Conservation (phyloP, 1,140 invertebrate genomes). For the Aphis gossypii region DNA sequence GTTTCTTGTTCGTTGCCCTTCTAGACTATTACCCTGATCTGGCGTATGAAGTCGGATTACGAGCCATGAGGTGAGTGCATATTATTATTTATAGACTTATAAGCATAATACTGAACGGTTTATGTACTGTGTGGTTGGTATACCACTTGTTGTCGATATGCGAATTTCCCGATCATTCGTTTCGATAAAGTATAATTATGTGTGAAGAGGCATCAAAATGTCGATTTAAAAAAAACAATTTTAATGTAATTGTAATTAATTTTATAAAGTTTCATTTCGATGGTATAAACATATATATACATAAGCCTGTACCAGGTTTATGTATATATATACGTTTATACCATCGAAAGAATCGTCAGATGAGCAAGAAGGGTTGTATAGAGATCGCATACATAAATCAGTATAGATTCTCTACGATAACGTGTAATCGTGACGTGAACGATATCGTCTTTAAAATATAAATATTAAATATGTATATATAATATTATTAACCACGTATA, state of each 20-base stretch:
- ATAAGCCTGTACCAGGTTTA: no score
- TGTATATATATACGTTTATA: not conserved
- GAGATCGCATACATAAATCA: not conserved
- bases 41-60: conserved; percentile 74
- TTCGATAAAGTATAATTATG: no score
- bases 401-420: not conserved
- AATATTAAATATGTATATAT: not conserved
- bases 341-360: not conserved
- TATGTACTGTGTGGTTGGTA: not conserved
- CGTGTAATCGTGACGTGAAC: not conserved
- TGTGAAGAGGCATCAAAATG: no score
- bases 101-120: not conserved
- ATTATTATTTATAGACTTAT: not conserved
- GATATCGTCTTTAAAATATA: not conserved
- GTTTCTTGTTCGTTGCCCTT: conserved; percentile 79
- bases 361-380: not conserved
- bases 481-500: not conserved
- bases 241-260: not conserved
- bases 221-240: no score
- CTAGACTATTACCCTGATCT: conserved; percentile 77
- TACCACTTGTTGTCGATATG: not conserved
- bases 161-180: no score
- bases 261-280: not conserved
- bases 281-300: not conserved
- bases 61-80: conserved; percentile 69